Percentiles rank a stretch among this genome's conserved stretches.
Evolutionary conservation across 2,888 invertebrate species (phyloP).

Genomic region (Suillia variegata): DNA sequence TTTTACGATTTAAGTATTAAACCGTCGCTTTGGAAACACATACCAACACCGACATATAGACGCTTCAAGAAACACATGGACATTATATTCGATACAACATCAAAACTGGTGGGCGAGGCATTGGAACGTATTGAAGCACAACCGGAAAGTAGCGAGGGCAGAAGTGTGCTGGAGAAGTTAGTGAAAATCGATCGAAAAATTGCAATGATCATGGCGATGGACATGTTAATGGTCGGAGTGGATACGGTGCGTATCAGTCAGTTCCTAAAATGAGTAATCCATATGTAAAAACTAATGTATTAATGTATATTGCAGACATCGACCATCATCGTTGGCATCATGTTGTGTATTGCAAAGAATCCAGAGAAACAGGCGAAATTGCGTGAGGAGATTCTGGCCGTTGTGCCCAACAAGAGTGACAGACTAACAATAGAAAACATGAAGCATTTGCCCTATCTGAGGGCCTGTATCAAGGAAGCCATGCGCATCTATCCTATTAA

Average conservation of each 20-base stretch:
- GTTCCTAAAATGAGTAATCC: not conserved
- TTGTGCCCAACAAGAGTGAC: constrained; percentile 57
- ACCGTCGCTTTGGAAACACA: constrained; percentile 44
- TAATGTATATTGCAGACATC: constrained; percentile 38
- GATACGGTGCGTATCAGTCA: constrained; percentile 71
- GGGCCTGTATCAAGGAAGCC: constrained; percentile 75
- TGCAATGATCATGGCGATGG: constrained; percentile 70
- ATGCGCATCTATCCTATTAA: constrained; percentile 68
- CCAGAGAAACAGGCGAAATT: constrained; percentile 70
- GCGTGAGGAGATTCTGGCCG: constrained; percentile 64
- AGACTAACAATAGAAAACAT: constrained; percentile 60
- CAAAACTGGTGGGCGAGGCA: constrained; percentile 49
- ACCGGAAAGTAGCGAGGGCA: constrained; percentile 46
- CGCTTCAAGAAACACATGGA: constrained; percentile 34
- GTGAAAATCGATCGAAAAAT: constrained; percentile 66
- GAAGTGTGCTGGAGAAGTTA: constrained; percentile 69
- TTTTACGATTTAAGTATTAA: constrained; percentile 39
- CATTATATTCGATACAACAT: constrained; percentile 29
- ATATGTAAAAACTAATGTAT: no score
- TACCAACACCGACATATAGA: constrained; percentile 40
- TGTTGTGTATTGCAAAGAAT: constrained; percentile 65
- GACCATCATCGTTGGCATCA: constrained; percentile 63
- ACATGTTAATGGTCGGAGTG: constrained; percentile 72
- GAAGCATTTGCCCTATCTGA: constrained; percentile 66
- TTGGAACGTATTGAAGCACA: constrained; percentile 42